Evolutionary conservation across 37 sponge, comb jelly and placozoan species (phyloP), one percentile per base, ranked within the genome.

Genomic region (Chondrilla cf. caribensis): DNA sequence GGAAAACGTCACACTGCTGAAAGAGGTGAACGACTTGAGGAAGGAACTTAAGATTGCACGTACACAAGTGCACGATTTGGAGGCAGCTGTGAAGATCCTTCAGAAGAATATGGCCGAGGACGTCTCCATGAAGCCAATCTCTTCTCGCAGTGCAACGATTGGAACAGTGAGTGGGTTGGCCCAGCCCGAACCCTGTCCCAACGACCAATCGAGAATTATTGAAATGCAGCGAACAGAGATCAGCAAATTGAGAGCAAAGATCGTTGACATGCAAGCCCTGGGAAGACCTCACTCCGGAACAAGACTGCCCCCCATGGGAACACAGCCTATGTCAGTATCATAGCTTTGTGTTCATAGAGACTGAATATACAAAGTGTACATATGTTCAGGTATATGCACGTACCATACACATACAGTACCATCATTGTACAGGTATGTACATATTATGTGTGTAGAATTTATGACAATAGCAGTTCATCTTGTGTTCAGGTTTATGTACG

Each of bases 1-100:
- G 97, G 98, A 98, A 73, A 98, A 98, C 80, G 98, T 98, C 32
- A 68, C 94, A 18, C 87, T 98, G 15, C 84, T 98, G 42, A 94
- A 92, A 43, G 98, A 98, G 59, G 96, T 98, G 67, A 98, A 98
- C 85, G 98, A 95, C 33, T 81, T 98, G 47, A 80, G 98, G 8
- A 79, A 65, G 32, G 98, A 98, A 58, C 86, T 98, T 31, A 98
- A 98, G 77, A 87, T 86, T 38, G 80, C 91, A 24, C 83, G 96
- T 0, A 84, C 92, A 0, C 84, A 79, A 17, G 86, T 93, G 36
- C 93, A 91, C 42, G 97, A 96, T 67, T 35, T 91, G 7, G 95
- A 97, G 39, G 91, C 90, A 2, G 84, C 83, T 9, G 58, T 95
- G 47, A 92, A 89, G 58, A 87, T 95, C 18, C 93, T 90, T 28